Base-by-base conservation (phyloP, 2,113 vertebrate genomes). In the Egretta garzetta region DNA sequence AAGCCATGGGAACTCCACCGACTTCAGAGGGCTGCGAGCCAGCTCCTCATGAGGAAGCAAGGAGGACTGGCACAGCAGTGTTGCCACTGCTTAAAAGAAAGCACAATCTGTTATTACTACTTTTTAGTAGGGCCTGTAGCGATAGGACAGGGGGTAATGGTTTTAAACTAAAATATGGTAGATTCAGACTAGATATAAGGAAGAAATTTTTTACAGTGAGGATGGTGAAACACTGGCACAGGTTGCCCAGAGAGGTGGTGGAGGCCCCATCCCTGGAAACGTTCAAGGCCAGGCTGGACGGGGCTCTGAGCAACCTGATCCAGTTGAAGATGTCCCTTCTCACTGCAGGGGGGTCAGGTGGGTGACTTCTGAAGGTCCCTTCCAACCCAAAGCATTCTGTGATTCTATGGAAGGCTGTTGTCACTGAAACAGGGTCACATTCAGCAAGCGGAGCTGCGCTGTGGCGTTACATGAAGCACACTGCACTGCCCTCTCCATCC, bases 381-480 rank as follows among this genome's bases (percentile, higher is more conserved):
- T 83, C 35, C 14, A 83, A 60, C 23, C 14, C 35, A 52, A 50
- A 60, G 5, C 11, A 4, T 27, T 70, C 67, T 14, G 6, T 35
- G 45, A 50, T 41, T 41, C 45, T 60, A 18, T 15, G 7, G 87
- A 91, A 87, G 27, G 66, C 27, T 20, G 4, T 12, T 82, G 30
- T 41, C 9, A 8, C 58, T n/a, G 45, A 58, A 50, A 93, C 75
- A 73, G 43, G 8, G 30, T 64, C 62, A 15, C 28, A n/a, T 63
- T 89, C 84, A 82, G 60, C 47, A 58, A 55, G 37, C 0, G 4
- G 41, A 86, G 76, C 68, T 80, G 26, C 0, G 1, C 76, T 79
- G 19, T 2, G 0, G 50, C 1, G 0, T 64, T 59, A 37, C 2
- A 0, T 73, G 74, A 90, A 88, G 58, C 39, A 37, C 1, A 4